Evolutionary conservation across 2,888 invertebrate genomes (phyloP).

Genomic region (Carcina quercana): DNA sequence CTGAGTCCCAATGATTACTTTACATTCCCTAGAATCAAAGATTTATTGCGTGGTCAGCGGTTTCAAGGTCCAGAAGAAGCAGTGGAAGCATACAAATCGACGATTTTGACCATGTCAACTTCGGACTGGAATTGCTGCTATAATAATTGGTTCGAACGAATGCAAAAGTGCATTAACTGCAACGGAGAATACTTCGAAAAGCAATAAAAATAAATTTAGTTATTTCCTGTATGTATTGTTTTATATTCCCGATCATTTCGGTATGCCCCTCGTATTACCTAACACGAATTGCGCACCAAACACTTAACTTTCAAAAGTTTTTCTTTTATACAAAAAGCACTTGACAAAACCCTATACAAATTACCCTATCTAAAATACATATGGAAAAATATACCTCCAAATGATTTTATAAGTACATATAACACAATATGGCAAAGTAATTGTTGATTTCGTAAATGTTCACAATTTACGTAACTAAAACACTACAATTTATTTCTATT

Average conservation of each 20-base stretch:
- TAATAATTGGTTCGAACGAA: not conserved
- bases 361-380: conserved; percentile 37
- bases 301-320: conserved; percentile 2
- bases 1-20: too few relatives aligned
- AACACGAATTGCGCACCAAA: not conserved
- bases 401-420: not conserved
- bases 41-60: too few relatives aligned
- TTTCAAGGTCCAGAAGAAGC: too few relatives aligned
- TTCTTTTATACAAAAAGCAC: conserved; percentile 26
- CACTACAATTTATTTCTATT: not conserved
- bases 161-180: not conserved
- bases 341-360: conserved; percentile 34
- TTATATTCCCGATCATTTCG: not conserved
- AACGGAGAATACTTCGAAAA: too few relatives aligned
- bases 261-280: not conserved
- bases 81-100: too few relatives aligned
- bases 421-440: not conserved
- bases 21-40: too few relatives aligned
- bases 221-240: too few relatives aligned
- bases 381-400: not conserved
- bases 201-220: too few relatives aligned
- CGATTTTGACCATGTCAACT: too few relatives aligned
- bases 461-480: too few relatives aligned
- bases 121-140: too few relatives aligned
- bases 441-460: too few relatives aligned